Conservation (phyloP, 2,888 invertebrate species). For the Orchesella flavescens region DNA sequence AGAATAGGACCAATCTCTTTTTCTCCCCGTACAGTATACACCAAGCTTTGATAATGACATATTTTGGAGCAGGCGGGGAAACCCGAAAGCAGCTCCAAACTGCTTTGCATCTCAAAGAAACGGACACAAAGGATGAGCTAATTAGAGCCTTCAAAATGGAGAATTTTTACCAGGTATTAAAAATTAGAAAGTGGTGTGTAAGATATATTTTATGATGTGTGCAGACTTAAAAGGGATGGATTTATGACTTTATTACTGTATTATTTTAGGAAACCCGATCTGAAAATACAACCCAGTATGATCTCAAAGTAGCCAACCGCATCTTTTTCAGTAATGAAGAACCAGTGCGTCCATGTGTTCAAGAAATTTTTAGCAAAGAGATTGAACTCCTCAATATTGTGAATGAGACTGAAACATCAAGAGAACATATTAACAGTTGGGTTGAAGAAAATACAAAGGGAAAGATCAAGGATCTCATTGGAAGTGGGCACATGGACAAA, state of each 20-base stretch:
- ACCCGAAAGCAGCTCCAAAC: constrained; percentile 81
- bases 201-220: not conserved
- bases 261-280: constrained; percentile 59
- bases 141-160: constrained; percentile 84
- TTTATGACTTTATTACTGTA: not conserved
- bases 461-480: constrained; percentile 84
- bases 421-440: constrained; percentile 84
- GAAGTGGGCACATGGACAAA: constrained; percentile 79
- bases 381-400: constrained; percentile 78
- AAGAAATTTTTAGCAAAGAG: constrained; percentile 78
- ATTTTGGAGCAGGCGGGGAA: constrained; percentile 83
- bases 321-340: constrained; percentile 80
- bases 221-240: not conserved
- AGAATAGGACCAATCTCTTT: constrained; percentile 80
- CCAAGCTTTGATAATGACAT: constrained; percentile 85
- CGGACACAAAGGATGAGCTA: constrained; percentile 80
- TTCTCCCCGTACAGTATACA: constrained; percentile 92
- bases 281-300: constrained; percentile 62
- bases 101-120: constrained; percentile 79
- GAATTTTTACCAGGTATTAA: constrained; percentile 77
- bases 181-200: not conserved
- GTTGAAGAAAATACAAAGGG: constrained; percentile 83
- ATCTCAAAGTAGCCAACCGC: constrained; percentile 84
- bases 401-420: constrained; percentile 78
- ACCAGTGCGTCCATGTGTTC: constrained; percentile 81